Evolutionary conservation across 2,113 vertebrate genomes (phyloP).

Genomic region (Protomyctophum bolini): DNA sequence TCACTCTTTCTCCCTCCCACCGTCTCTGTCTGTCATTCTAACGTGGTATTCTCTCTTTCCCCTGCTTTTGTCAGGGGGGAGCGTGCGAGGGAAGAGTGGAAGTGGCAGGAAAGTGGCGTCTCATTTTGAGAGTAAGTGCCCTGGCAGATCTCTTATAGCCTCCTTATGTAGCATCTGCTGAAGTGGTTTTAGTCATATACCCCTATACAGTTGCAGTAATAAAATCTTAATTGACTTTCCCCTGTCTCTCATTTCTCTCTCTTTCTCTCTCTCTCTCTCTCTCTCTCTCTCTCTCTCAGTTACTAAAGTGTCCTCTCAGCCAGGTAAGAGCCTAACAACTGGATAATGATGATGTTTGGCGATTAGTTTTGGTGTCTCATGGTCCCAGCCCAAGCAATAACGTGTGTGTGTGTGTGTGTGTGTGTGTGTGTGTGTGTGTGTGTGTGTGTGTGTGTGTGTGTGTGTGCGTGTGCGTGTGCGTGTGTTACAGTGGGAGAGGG

Average conservation of each 20-base stretch:
- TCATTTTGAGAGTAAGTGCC: conserved; percentile 83
- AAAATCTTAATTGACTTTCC: conserved; percentile 73
- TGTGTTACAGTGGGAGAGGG: conserved; percentile 74
- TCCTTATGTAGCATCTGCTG: conserved; percentile 71
- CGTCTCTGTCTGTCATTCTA: conserved; percentile 53
- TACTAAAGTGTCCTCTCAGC: conserved; percentile 75
- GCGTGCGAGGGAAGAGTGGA: conserved; percentile 65
- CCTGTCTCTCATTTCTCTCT: conserved; percentile 52
- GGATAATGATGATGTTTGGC: neutral
- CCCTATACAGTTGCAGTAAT: conserved; percentile 60
- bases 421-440: neutral
- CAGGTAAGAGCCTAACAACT: conserved; percentile 68
- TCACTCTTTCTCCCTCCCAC: neutral
- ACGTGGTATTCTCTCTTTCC: conserved; percentile 52
- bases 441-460: conserved; percentile 18
- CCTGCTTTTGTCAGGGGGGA: conserved; percentile 62
- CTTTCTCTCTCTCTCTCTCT: conserved; percentile 25
- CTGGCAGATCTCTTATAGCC: conserved; percentile 62
- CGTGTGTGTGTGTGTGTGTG: no score
- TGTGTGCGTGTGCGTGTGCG: conserved; percentile 15
- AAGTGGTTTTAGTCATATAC: conserved; percentile 68
- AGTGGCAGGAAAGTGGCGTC: conserved; percentile 79
- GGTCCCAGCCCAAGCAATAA: no score
- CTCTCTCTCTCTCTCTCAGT: conserved; percentile 61
- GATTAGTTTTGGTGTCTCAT: neutral